Evolutionary conservation across 2,113 vertebrate genomes (phyloP).

Genomic region (Myanophis thanlyinensis): DNA sequence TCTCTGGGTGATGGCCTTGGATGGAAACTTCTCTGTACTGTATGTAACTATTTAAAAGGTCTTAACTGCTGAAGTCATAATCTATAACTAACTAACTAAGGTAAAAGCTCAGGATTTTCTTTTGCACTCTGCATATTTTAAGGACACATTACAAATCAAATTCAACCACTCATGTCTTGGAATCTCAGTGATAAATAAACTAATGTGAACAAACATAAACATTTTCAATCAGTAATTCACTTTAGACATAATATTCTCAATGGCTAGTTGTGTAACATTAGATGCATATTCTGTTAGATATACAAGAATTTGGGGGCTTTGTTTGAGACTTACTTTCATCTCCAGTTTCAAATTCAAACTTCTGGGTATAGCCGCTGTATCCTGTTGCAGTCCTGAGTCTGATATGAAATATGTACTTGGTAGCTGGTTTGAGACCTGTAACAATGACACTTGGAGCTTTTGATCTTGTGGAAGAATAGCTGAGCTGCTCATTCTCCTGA

Average conservation of each 20-base stretch:
- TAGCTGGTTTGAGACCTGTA: conserved; percentile 89
- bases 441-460: conserved; percentile 93
- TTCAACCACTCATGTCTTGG: neutral
- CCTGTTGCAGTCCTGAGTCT: conserved; percentile 85
- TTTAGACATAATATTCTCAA: neutral
- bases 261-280: conserved; percentile 17
- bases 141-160: neutral
- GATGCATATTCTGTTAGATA: conserved; percentile 20
- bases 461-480: conserved; percentile 93
- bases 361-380: conserved; percentile 90
- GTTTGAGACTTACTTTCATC: conserved; percentile 86
- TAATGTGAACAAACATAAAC: neutral
- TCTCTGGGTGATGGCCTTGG: no score
- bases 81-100: no score
- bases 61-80: no score
- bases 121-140: neutral
- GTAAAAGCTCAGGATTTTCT: neutral
- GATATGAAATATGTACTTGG: conserved; percentile 91
- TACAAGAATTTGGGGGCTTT: conserved; percentile 3
- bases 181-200: neutral
- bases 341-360: conserved; percentile 93
- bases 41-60: no score
- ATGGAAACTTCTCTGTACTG: no score
- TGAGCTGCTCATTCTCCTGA: conserved; percentile 91
- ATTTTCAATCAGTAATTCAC: conserved; percentile 15